Evolutionary conservation across 1,140 invertebrate species (phyloP), one percentile per base, ranked within the genome.

Genomic region (Branchinecta lindahli): DNA sequence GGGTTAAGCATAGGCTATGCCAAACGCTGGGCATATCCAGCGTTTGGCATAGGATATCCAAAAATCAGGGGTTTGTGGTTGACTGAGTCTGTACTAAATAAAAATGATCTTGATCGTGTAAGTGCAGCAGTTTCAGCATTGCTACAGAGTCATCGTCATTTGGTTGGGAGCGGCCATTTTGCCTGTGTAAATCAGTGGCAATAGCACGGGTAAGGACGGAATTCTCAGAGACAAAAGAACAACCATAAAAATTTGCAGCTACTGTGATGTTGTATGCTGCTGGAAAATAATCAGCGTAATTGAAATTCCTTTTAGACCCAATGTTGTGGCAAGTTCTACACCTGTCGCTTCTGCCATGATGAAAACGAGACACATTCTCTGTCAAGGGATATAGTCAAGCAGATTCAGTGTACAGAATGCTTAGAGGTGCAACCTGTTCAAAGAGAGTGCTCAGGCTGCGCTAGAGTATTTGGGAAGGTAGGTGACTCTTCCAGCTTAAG

Each of bases 311-410:
- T 82, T 83, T 77, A 93, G 91, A 88, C 88, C 44, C 90, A 90
- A 68, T 92, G 90, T 76, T 94, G 91, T 78, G 86, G 87, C 74
- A 91, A 91, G 78, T 83, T 90, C 1, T 94, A 93, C 78, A 87
- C 87, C 71, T 93, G 91, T 76, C 83, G 91, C 45, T 90, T 92
- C 76, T 93, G 91, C 76, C 91, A 94, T 76, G 90, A 94, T 80
- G 89, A 92, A 73, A 86, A 87, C 68, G 90, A 93, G 75, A 81
- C 85, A 66, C 91, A 93, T 77, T 85, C 86, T 33, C 84, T 93
- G 65, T 88, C 91, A 78, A 82, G 91, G 67, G 89, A 89, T 75
- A 85, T 86, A 69, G 87, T 94, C 0, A 87, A 85, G 0, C 86
- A 91, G 78, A 80, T 94, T 52, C 87, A 90, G 72, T 94, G 91